Percentiles rank a stretch among this genome's conserved stretches.
These are phyloP conservation scores for Diphyllodes magnificus DNA, from an alignment of 2,113 vertebrate genomes.

Conservation along the genomic window DNA sequence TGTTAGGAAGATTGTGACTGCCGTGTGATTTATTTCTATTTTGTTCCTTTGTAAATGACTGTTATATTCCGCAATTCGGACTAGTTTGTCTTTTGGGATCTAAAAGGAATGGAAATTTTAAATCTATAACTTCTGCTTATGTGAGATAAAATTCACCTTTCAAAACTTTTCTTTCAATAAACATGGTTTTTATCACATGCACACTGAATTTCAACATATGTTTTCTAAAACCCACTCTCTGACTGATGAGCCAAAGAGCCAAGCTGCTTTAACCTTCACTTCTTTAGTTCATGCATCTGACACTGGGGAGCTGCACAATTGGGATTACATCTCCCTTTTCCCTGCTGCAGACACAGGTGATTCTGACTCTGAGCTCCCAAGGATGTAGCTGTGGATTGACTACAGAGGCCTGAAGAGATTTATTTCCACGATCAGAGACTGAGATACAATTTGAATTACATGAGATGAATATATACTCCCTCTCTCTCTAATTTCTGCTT, in stretches of 20 bases:
- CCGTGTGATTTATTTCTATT: neutral
- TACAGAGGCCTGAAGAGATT: neutral
- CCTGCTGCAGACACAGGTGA: neutral
- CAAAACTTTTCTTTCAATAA: neutral
- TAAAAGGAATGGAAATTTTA: neutral
- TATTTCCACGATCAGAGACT: neutral
- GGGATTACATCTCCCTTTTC: neutral
- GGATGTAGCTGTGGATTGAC: neutral
- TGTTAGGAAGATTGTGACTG: neutral
- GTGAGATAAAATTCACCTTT: neutral
- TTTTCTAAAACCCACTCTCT: neutral
- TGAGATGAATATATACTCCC: neutral
- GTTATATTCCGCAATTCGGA: neutral
- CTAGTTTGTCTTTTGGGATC: neutral
- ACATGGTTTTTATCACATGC: neutral
- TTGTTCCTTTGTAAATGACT: neutral
- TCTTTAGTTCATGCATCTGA: neutral
- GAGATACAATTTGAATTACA: neutral
- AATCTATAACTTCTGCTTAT: neutral
- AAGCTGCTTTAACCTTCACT: neutral
- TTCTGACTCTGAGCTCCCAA: neutral
- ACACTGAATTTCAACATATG: neutral
- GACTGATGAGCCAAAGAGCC: neutral
- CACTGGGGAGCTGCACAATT: neutral
- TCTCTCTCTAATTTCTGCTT: neutral